Evolutionary conservation across 2,797 vertebrate genomes (phyloP).

Genomic region (Chaetophractus vellerosus): DNA sequence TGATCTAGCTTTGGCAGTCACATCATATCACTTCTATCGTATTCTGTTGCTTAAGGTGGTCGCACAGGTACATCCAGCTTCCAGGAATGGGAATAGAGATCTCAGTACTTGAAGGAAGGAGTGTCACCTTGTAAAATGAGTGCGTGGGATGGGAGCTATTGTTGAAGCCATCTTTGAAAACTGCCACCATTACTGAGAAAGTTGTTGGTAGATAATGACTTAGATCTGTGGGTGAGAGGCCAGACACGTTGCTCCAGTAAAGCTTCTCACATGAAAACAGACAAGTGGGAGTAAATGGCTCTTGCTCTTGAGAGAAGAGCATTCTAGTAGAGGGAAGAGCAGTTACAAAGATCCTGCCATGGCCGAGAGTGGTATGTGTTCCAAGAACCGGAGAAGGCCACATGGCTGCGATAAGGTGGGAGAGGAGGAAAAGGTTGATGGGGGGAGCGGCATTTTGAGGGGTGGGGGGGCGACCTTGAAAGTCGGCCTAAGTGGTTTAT

Average conservation of each 20-base stretch:
- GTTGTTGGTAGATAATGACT: not conserved
- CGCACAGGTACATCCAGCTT: not conserved
- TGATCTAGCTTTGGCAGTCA: not conserved
- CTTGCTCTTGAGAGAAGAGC: not conserved
- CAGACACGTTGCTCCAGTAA: not conserved
- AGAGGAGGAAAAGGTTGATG: not conserved
- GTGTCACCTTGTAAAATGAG: not conserved
- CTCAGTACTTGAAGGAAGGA: not conserved
- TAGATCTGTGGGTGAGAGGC: not conserved
- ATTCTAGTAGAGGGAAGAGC: not conserved
- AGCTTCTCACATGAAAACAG: not conserved
- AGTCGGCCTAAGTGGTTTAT: not conserved
- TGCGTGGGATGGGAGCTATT: not conserved
- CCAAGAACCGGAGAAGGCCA: not conserved
- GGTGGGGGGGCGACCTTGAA: not conserved
- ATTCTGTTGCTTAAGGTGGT: not conserved
- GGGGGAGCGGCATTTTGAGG: not conserved
- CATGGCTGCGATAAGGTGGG: not conserved
- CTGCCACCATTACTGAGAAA: not conserved
- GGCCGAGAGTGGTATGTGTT: too few species aligned
- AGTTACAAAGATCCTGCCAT: not conserved
- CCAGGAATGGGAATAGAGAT: not conserved
- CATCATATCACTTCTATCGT: not conserved
- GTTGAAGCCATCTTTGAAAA: not conserved
- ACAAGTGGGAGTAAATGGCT: not conserved